Conservation (phyloP, 2,888 invertebrate genomes). For the Stenchaetothrips biformis region DNA sequence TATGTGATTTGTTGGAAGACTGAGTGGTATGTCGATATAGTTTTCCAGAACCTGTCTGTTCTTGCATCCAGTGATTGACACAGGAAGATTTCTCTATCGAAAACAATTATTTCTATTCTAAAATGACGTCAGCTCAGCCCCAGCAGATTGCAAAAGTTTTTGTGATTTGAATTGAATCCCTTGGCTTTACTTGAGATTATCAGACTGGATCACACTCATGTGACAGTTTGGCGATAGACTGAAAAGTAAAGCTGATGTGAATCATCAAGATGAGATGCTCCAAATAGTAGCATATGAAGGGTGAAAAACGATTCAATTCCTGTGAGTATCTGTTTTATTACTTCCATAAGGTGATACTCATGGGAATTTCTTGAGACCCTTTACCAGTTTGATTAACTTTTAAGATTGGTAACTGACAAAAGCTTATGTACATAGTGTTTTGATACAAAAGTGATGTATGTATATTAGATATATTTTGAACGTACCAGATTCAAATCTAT, state of each 20-base stretch:
- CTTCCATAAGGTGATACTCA: neutral
- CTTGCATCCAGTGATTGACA: neutral
- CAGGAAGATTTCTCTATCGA: too few species aligned
- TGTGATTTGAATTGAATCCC: conserved; percentile 25
- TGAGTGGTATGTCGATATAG: neutral
- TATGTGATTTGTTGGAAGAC: conserved; percentile 5
- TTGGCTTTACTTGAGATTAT: conserved; percentile 16
- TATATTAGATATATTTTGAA: neutral
- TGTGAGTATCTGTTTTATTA: neutral
- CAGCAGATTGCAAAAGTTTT: neutral
- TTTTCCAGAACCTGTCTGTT: neutral
- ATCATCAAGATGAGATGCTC: neutral
- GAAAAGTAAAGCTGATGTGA: conserved; percentile 13
- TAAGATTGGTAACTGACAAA: neutral
- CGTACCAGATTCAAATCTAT: neutral
- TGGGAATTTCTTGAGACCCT: neutral
- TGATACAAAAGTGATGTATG: neutral
- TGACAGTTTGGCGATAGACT: neutral
- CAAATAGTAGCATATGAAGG: neutral
- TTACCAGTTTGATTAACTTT: neutral
- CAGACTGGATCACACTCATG: neutral
- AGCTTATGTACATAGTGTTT: neutral
- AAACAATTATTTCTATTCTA: too few species aligned
- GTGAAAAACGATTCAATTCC: neutral
- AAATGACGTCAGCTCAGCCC: neutral